phyloP scores from a whole-genome alignment of 2,113 vertebrate species.

The Corythoichthys intestinalis region DNA sequence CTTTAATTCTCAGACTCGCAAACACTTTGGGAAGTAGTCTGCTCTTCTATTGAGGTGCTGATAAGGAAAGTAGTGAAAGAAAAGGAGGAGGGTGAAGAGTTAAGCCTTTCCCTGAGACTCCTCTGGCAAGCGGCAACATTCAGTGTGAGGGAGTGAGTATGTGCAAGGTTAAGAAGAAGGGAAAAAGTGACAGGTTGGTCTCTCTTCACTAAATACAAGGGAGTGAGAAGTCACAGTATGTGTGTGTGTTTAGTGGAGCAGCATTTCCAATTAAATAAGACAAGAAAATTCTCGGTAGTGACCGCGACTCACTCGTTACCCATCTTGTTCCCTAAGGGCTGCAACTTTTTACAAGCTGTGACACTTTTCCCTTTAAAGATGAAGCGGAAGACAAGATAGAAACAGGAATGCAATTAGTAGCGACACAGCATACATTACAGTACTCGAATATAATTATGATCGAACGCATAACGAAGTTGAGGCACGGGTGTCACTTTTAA shows the following conservation, averaged over 20 bases:
- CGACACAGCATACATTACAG: neutral
- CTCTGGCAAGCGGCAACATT: constrained; percentile 47
- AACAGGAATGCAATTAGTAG: neutral
- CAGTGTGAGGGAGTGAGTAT: constrained; percentile 38
- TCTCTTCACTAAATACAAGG: constrained; percentile 53
- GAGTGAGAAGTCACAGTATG: constrained; percentile 3
- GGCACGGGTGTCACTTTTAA: neutral
- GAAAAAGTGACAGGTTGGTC: constrained; percentile 58
- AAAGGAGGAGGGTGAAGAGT: constrained; percentile 50
- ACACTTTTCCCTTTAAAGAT: neutral
- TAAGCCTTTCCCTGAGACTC: constrained; percentile 61
- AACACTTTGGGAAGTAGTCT: constrained; percentile 40
- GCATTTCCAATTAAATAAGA: constrained; percentile 50
- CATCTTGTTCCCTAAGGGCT: neutral
- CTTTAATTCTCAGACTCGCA: constrained; percentile 31
- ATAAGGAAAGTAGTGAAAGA: constrained; percentile 38
- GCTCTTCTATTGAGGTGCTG: constrained; percentile 37
- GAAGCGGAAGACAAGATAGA: constrained; percentile 5
- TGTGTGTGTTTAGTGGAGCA: constrained; percentile 34
- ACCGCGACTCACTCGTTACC: neutral
- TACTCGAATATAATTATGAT: constrained; percentile 1
- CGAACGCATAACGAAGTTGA: neutral
- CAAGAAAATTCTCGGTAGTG: constrained; percentile 27
- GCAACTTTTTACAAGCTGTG: neutral
- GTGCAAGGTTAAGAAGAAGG: constrained; percentile 42